Percentiles rank a stretch among this genome's conserved stretches.
These are phyloP conservation scores for Sorex maritimensis DNA, from an alignment of 2,797 vertebrate genomes.

Conservation along the genomic window DNA sequence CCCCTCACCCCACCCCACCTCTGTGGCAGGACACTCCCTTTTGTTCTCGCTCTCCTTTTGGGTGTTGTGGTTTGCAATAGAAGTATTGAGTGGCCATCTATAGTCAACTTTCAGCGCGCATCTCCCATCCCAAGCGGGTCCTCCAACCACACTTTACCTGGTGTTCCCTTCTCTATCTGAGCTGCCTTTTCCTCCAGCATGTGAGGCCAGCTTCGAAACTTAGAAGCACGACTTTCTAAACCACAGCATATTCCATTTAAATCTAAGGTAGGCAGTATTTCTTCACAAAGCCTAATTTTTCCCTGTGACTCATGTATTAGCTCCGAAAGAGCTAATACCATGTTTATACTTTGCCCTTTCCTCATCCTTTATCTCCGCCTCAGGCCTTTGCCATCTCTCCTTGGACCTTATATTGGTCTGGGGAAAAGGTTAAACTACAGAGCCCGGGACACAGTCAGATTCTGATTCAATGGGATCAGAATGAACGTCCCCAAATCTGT, in stretches of 20 bases:
- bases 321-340: not conserved
- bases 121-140: too few species aligned
- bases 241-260: not conserved
- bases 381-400: not conserved
- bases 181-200: too few species aligned
- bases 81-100: too few species aligned
- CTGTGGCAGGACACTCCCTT: too few species aligned
- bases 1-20: too few species aligned
- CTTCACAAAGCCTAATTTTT: not conserved
- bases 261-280: not conserved
- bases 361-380: constrained; percentile 31
- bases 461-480: not conserved
- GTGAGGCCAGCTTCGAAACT: too few species aligned
- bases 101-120: too few species aligned
- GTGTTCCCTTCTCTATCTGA: too few species aligned
- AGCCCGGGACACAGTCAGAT: not conserved
- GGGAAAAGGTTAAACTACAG: not conserved
- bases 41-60: too few species aligned
- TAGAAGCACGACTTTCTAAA: not conserved
- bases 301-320: not conserved
- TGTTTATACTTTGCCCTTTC: constrained; percentile 5
- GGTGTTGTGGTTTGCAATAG: too few species aligned
- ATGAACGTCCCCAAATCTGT: not conserved
- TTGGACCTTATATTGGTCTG: not conserved
- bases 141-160: too few species aligned